A percentile compares a stretch with the other conserved stretches of the same genome.
Conservation (phyloP, 1,140 invertebrate species). For the Gonatopus flavifemur region DNA sequence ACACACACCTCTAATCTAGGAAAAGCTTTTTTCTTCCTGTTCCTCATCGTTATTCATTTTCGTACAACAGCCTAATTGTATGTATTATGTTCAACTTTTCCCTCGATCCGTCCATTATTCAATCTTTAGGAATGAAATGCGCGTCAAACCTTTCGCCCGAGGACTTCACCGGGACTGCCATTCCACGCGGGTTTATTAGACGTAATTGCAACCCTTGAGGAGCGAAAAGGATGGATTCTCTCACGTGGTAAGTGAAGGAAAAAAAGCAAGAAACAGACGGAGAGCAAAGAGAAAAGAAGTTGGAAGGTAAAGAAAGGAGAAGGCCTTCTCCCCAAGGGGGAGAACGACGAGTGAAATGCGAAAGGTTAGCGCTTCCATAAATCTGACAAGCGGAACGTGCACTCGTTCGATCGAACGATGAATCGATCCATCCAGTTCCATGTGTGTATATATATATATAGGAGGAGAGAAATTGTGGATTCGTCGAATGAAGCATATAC, state of each 20-base stretch:
- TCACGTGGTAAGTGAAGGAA: not conserved
- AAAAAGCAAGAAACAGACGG: not conserved
- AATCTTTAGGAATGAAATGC: constrained; percentile 7
- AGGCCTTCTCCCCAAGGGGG: no score
- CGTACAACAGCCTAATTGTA: no score
- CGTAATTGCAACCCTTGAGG: constrained; percentile 14
- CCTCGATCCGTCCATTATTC: not conserved
- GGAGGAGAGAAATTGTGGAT: constrained; percentile 7
- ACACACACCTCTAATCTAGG: no score
- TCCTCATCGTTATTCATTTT: no score
- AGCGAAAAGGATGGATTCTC: not conserved
- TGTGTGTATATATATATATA: no score
- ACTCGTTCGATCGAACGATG: constrained; percentile 8
- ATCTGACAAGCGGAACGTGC: constrained; percentile 21
- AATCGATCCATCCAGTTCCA: no score
- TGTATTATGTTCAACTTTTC: no score
- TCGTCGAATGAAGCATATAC: not conserved
- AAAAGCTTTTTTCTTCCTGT: no score
- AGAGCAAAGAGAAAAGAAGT: not conserved
- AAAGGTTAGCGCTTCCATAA: constrained; percentile 44
- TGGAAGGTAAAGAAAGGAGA: not conserved
- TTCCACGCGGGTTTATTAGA: constrained; percentile 16
- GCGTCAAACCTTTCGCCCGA: not conserved
- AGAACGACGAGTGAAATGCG: constrained; percentile 22
- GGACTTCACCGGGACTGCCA: not conserved